Percentiles rank a stretch among this genome's conserved stretches.
Conservation (phyloP, 2,797 vertebrate genomes). For the Molossus molossus region DNA sequence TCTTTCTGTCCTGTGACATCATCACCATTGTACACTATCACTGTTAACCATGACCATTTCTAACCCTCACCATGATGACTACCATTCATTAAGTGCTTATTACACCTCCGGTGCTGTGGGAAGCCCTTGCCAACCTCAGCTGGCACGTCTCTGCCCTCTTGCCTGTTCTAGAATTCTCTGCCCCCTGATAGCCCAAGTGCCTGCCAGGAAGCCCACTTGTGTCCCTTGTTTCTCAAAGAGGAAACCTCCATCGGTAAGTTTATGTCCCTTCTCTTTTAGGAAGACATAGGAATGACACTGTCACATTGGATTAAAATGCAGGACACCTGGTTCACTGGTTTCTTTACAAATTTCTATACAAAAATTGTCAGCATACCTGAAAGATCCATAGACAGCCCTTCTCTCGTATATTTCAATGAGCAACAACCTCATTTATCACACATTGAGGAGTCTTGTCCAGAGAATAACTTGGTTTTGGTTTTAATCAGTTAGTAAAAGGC, state of each 20-base stretch:
- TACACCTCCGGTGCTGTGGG: not conserved
- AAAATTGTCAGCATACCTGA: not conserved
- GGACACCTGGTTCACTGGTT: not conserved
- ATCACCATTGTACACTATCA: not conserved
- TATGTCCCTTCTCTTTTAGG: not conserved
- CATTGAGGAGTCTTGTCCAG: not conserved
- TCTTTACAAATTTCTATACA: constrained; percentile 15
- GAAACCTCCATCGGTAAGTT: not conserved
- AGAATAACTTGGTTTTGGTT: not conserved
- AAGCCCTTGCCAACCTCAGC: not conserved
- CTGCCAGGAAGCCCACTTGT: not conserved
- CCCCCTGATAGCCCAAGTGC: not conserved
- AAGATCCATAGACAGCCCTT: not conserved
- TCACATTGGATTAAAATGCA: not conserved
- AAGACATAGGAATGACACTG: not conserved
- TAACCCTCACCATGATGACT: not conserved
- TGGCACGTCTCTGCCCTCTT: not conserved
- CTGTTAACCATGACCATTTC: not conserved
- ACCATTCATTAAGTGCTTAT: not conserved
- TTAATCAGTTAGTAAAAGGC: constrained; percentile 27
- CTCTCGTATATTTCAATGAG: not conserved
- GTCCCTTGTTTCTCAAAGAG: constrained; percentile 1
- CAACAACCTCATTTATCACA: not conserved
- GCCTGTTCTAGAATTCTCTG: not conserved
- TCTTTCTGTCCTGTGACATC: not conserved